A percentile compares a stretch with the other conserved stretches of the same genome.
Evolutionary conservation across 2,113 vertebrate genomes (phyloP).

Genomic region (Burhinus oedicnemus): DNA sequence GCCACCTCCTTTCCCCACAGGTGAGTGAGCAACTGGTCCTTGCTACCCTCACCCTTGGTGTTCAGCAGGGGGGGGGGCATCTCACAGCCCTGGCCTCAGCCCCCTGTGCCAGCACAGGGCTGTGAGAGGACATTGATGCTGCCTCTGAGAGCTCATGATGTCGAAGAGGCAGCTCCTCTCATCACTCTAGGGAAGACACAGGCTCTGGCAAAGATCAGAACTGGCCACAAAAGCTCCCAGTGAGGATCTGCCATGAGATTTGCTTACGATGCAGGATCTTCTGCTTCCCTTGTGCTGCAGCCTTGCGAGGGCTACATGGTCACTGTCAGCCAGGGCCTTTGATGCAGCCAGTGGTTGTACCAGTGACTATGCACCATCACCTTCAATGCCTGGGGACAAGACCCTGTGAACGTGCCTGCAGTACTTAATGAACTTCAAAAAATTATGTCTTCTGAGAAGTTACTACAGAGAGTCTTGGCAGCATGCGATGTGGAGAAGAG

Average conservation of each 20-base stretch:
- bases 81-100: not conserved
- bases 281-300: not conserved
- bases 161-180: not conserved
- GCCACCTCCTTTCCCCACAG: not conserved
- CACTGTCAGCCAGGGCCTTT: not conserved
- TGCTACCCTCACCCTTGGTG: not conserved
- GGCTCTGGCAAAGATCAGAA: not conserved
- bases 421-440: not conserved
- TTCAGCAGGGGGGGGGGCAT: not conserved
- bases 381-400: not conserved
- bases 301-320: not conserved
- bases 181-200: not conserved
- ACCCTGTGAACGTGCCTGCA: not conserved
- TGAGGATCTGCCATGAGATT: not conserved
- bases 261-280: not conserved
- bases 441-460: not conserved
- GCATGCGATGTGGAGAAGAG: not conserved
- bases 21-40: not conserved
- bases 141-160: not conserved
- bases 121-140: not conserved
- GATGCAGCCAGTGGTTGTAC: not conserved
- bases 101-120: not conserved
- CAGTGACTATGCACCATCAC: not conserved
- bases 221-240: not conserved
- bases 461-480: not conserved